phyloP scores from a whole-genome alignment of 23 tunicate genomes.

The Styela plicata region DNA sequence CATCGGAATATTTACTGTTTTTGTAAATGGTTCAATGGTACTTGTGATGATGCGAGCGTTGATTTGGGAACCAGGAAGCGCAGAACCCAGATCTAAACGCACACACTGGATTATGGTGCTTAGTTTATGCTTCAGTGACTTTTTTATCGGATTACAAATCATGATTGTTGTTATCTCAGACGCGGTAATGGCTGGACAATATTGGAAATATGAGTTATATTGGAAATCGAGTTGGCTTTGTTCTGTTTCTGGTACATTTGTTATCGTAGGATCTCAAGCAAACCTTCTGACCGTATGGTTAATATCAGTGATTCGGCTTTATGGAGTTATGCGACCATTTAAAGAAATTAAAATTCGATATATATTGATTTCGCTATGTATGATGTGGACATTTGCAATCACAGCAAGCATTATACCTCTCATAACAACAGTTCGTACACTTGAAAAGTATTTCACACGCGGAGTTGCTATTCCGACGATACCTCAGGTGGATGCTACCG shows the following conservation, averaged over 20 bases:
- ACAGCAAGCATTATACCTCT: conserved; percentile 2
- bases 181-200: background rate
- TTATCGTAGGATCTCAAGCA: background rate
- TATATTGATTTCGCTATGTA: background rate
- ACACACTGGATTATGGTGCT: conserved; percentile 13
- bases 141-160: conserved; percentile 14
- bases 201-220: conserved; percentile 13
- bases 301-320: conserved; percentile 16
- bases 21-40: conserved; percentile 2
- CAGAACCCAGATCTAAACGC: background rate
- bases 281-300: conserved; percentile 4
- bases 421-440: background rate
- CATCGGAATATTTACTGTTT: background rate
- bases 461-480: conserved; percentile 10
- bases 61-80: background rate
- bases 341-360: conserved; percentile 9
- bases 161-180: background rate
- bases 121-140: conserved; percentile 15
- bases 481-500: conserved; percentile 22
- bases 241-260: conserved; percentile 5
- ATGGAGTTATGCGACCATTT: conserved; percentile 11
- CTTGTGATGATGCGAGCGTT: background rate
- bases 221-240: conserved; percentile 18
- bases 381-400: background rate
- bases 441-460: conserved; percentile 11